These are phyloP conservation scores for Electrophaes corylata DNA, from an alignment of 2,888 invertebrate genomes.

Conservation along the genomic window DNA sequence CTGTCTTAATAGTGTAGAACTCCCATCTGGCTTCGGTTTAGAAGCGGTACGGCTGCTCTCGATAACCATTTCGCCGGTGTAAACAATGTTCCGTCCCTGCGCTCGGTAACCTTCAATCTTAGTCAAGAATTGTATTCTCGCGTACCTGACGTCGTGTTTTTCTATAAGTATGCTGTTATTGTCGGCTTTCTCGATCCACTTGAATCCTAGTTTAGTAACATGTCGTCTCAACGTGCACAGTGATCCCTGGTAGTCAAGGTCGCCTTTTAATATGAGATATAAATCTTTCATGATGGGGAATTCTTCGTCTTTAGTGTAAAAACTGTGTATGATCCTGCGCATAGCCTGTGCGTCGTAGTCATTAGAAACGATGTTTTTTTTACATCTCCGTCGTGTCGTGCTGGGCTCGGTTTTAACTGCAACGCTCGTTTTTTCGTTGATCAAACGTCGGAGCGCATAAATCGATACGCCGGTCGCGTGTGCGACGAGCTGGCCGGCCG, in stretches of 20 bases:
- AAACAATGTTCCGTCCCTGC: conserved; percentile 47
- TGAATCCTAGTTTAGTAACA: conserved; percentile 47
- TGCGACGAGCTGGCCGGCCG: conserved; percentile 48
- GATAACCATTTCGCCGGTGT: conserved; percentile 45
- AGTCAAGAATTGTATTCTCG: conserved; percentile 47
- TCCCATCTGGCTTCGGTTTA: conserved; percentile 46
- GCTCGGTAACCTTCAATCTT: conserved; percentile 46
- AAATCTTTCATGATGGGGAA: conserved; percentile 50
- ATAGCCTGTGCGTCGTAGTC: conserved; percentile 48
- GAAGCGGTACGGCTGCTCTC: conserved; percentile 48
- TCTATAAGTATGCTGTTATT: conserved; percentile 47
- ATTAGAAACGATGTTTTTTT: conserved; percentile 42
- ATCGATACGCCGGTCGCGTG: conserved; percentile 51
- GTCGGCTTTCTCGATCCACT: conserved; percentile 50
- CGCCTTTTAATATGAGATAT: conserved; percentile 47
- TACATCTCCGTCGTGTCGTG: conserved; percentile 37
- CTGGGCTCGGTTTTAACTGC: conserved; percentile 41
- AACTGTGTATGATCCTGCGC: conserved; percentile 47
- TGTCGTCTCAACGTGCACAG: conserved; percentile 47
- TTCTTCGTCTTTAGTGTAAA: conserved; percentile 48
- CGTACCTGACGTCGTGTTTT: conserved; percentile 47
- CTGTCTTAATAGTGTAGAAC: conserved; percentile 46
- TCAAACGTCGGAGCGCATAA: conserved; percentile 45
- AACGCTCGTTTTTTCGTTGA: conserved; percentile 40
- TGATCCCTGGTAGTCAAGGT: conserved; percentile 49